These are phyloP conservation scores for Heliconius ismenius DNA, from an alignment of 2,888 invertebrate species.

Conservation along the genomic window DNA sequence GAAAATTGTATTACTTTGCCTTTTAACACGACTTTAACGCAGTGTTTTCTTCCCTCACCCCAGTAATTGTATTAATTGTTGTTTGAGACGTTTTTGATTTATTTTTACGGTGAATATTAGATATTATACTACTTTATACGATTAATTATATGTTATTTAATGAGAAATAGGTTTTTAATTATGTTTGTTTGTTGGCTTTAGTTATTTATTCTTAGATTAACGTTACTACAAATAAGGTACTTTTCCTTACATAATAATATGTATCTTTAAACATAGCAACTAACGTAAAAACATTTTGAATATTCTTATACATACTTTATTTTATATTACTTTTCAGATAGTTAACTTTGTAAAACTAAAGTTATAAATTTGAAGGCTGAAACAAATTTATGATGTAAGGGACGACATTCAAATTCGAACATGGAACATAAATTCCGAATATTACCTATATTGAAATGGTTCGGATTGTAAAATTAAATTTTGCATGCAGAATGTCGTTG, in stretches of 20 bases:
- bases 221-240: no score
- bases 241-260: not conserved
- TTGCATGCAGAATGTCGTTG: constrained; percentile 76
- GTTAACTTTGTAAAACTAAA: constrained; percentile 39
- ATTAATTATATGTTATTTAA: not conserved
- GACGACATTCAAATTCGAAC: constrained; percentile 70
- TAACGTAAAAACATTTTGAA: not conserved
- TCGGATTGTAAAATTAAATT: constrained; percentile 80
- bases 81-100: constrained; percentile 65
- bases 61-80: constrained; percentile 77
- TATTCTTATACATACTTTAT: not conserved
- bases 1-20: constrained; percentile 74
- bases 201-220: no score
- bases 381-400: constrained; percentile 66
- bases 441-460: constrained; percentile 80
- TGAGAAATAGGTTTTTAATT: no score
- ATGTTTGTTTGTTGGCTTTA: no score
- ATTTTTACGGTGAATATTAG: constrained; percentile 38
- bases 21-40: constrained; percentile 71
- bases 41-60: constrained; percentile 69
- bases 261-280: not conserved
- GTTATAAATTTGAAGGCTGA: constrained; percentile 48
- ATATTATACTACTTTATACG: not conserved
- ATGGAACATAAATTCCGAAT: constrained; percentile 77
- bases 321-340: constrained; percentile 19